phyloP scores from a whole-genome alignment of 2,113 vertebrate species.

The Mirounga angustirostris region DNA sequence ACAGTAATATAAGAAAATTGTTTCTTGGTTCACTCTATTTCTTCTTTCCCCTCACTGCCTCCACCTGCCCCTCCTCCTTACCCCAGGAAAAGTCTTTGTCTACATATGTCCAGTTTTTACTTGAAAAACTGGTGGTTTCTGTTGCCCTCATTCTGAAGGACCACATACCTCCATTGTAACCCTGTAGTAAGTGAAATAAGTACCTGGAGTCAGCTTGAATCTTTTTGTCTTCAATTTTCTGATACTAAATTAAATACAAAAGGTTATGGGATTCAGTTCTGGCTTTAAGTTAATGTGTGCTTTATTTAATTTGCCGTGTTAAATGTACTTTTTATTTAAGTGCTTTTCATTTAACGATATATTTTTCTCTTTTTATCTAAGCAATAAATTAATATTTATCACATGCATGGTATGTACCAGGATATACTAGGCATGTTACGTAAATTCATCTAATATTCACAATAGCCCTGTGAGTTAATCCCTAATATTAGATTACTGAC shows the following conservation, averaged over 20 bases:
- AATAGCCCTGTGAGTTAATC: not conserved
- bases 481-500: not conserved
- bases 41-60: not conserved
- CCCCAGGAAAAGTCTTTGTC: not conserved
- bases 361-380: not conserved
- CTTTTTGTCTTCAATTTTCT: not conserved
- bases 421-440: not conserved
- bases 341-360: not conserved
- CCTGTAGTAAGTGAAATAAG: not conserved
- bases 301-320: not conserved
- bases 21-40: not conserved
- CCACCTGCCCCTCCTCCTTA: not conserved
- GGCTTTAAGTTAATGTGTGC: not conserved
- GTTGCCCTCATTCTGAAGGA: not conserved
- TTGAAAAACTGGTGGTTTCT: conserved; percentile 22
- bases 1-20: not conserved
- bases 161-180: not conserved
- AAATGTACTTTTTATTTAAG: not conserved
- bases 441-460: not conserved
- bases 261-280: not conserved
- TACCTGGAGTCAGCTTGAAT: not conserved
- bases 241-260: conserved; percentile 19
- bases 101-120: not conserved
- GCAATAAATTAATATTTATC: not conserved
- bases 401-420: not conserved